Base-by-base conservation (phyloP, 2,797 vertebrate species). In the Sciurus vulgaris region DNA sequence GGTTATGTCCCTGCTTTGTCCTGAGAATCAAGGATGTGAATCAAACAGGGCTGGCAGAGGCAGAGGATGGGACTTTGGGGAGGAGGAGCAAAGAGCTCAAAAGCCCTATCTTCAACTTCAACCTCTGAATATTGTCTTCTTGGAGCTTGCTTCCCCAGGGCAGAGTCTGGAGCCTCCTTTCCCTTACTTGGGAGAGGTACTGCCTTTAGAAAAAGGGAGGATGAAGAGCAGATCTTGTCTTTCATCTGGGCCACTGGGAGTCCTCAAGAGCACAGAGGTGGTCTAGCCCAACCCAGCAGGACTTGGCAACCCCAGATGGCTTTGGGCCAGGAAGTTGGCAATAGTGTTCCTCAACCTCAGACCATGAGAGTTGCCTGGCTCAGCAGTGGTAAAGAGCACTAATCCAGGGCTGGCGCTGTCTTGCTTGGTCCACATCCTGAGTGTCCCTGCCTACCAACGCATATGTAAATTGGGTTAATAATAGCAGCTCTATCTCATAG, bases 101-200 rank as follows among this genome's bases (percentile, higher is more conserved):
- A 94, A 74, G 20, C 3, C 12, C 24, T 17, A 0, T 85, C 63
- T 88, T 72, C 28, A 70, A 76, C 77, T 69, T 92, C 78, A 85
- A n/a, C 26, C n/a, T 90, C 30, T 18, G 49, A 88, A 73, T 69
- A 56, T 72, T 56, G 82, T 95, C 65, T 13, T 61, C 79, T 93
- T 79, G 54, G 24, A 86, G 63, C 20, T 67, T 76, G 54, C 63
- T 38, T 95, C 17, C 59, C 8, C 22, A 38, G 30, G 41, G 87
- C 74, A 15, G 86, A 24, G 22, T 49, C 54, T 61, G 67, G 78
- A 17, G 12, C 10, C 24, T 84, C 44, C 2, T 94, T 59, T 47
- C 49, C 22, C 38, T 73, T 59, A 17, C 10, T 24, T 61, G 49
- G 51, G 72, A 56, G 61, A 78, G 13, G 2, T n/a, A 12, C 13